These are phyloP conservation scores for Pseudobourletiella spinata DNA, from an alignment of 1,140 invertebrate species.

Conservation along the genomic window DNA sequence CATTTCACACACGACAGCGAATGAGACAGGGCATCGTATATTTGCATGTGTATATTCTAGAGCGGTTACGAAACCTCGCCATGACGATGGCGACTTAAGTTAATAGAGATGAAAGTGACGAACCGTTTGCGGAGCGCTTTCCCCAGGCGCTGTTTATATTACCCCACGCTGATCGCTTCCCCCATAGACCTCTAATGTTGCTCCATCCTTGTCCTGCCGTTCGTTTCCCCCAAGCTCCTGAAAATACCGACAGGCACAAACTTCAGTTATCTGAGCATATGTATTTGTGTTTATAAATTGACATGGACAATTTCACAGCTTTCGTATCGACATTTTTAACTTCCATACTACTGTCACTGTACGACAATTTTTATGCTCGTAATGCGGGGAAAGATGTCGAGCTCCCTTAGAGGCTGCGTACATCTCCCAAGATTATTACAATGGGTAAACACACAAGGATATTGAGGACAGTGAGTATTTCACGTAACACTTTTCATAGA, in stretches of 20 bases:
- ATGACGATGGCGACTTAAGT: no score
- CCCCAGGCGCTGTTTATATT: slow-evolving; percentile 21
- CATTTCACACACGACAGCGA: not conserved
- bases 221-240: slow-evolving; percentile 34
- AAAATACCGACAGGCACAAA: not conserved
- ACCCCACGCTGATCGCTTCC: slow-evolving; percentile 33
- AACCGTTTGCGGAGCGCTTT: slow-evolving; percentile 20
- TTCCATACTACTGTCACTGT: not conserved
- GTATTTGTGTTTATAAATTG: not conserved
- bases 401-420: not conserved
- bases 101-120: no score
- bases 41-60: not conserved
- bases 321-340: not conserved
- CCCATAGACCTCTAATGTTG: slow-evolving; percentile 35
- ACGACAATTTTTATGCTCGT: not conserved
- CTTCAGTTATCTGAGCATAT: not conserved
- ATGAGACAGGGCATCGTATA: not conserved
- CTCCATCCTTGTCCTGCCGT: slow-evolving; percentile 22
- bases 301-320: not conserved
- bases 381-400: not conserved
- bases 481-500: no score
- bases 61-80: no score
- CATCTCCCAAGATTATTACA: no score
- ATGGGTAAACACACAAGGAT: no score
- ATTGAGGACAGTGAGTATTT: no score